Percentiles rank a stretch among this genome's conserved stretches.
Conservation (phyloP, 2,113 vertebrate genomes). For the Corythoichthys intestinalis region DNA sequence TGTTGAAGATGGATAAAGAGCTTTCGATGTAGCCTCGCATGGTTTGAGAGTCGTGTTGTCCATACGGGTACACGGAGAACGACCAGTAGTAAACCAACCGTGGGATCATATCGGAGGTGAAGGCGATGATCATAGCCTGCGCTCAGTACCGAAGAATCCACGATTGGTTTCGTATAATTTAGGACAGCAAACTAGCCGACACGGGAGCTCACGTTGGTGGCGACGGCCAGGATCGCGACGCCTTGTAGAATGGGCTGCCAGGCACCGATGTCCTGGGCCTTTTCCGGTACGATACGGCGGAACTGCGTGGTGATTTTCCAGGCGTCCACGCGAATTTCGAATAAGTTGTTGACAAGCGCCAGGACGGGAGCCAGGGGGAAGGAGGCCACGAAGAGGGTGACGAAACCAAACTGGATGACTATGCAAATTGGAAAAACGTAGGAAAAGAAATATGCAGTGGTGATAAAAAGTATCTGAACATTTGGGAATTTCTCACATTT, state of each 20-base stretch:
- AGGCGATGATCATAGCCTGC: slow-evolving; percentile 93
- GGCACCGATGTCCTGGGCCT: slow-evolving; percentile 87
- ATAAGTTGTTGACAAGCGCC: slow-evolving; percentile 88
- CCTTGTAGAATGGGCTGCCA: slow-evolving; percentile 95
- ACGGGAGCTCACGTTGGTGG: slow-evolving; percentile 81
- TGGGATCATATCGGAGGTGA: slow-evolving; percentile 94
- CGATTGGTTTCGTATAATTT: not conserved
- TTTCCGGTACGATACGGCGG: slow-evolving; percentile 84
- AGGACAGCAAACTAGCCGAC: not conserved
- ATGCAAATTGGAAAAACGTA: slow-evolving; percentile 2
- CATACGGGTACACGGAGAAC: slow-evolving; percentile 83
- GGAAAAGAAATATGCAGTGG: no score
- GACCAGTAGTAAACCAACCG: slow-evolving; percentile 95
- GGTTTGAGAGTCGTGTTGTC: slow-evolving; percentile 64
- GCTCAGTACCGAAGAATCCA: not conserved
- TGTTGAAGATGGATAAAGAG: slow-evolving; percentile 81
- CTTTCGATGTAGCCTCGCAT: slow-evolving; percentile 92
- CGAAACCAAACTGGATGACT: slow-evolving; percentile 97
- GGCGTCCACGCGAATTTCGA: slow-evolving; percentile 88
- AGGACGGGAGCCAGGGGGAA: slow-evolving; percentile 92
- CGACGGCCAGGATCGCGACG: slow-evolving; percentile 86
- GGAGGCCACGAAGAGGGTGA: slow-evolving; percentile 92
- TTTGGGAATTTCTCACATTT: no score
- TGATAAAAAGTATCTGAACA: no score
- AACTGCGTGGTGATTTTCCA: slow-evolving; percentile 93